Base-by-base conservation (phyloP, 2,888 invertebrate species). In the Morinoia aosen region DNA sequence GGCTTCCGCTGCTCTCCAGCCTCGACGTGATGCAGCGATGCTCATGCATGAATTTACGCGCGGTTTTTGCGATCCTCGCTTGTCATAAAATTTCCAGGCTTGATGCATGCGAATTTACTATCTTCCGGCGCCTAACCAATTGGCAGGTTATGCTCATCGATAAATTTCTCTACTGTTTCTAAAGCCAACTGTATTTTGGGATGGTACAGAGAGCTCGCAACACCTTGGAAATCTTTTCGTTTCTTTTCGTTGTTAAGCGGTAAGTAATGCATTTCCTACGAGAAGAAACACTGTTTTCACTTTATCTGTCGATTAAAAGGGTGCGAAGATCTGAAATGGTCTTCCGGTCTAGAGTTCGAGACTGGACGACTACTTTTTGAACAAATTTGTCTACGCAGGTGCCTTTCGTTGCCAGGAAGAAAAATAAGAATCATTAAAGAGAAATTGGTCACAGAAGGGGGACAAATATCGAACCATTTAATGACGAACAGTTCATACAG, bases 361-460 rank as follows among this genome's bases (percentile, higher is more conserved):
- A 76, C 25, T 25, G 76, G 19, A 76, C 10, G 10, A 33, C 76
- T 76, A 33, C 76, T 76, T 76, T 48, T 48, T 48, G 33, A 76
- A 33, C 16, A 16, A 76, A 33, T 0, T 76, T 76, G 33, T 10
- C 76, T 33, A 76, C 48, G 19, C 90, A 40, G 90, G 90, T 48
- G 40, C 90, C 7, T 90, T 39, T 90, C 48, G 90, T 16, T 40
- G 90, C 16, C 39, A 4, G 8, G 5, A 16, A 57, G 93, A 93
- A 57, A 93, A 93, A 93, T 93, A 57, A 33, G 56, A 48, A 48
- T 58, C 93, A 93, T 93, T 93, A 93, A 19, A 93, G 93, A 19
- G 12, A 48, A 93, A 57, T 93, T 58, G 93, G 93, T 93, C 2
- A 33, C 93, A 25, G 93, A 57, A 93, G 58, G 93, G 93, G 93